Evolutionary conservation across 2,888 invertebrate species (phyloP).

Genomic region (Bimastos eiseni): DNA sequence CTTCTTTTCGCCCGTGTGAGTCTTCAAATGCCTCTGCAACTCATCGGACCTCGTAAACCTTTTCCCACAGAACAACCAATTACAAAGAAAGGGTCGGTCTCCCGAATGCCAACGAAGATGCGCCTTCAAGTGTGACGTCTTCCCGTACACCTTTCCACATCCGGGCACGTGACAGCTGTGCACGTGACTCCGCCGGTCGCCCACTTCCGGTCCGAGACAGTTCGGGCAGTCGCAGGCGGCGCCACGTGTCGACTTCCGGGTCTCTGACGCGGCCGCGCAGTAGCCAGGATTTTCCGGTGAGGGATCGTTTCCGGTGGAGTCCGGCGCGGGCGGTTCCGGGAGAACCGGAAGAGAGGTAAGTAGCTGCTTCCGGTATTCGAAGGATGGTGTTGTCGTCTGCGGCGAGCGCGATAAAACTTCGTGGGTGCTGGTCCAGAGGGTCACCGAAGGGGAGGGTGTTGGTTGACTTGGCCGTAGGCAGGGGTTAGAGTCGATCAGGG

Average conservation of each 20-base stretch:
- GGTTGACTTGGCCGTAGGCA: background rate
- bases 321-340: background rate
- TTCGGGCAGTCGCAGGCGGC: constrained; percentile 99
- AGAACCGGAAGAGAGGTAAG: background rate
- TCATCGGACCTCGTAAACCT: constrained; percentile 95
- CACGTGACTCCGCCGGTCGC: background rate
- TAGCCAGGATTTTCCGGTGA: background rate
- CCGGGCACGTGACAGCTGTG: constrained; percentile 26
- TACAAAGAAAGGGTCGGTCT: constrained; percentile 93
- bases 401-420: background rate
- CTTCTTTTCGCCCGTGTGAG: constrained; percentile 89
- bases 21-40: constrained; percentile 89
- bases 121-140: constrained; percentile 98
- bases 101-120: constrained; percentile 98
- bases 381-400: background rate
- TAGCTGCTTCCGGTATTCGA: background rate
- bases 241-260: constrained; percentile 66
- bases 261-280: background rate
- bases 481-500: background rate
- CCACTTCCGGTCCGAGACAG: constrained; percentile 75
- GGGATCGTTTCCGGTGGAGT: background rate
- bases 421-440: background rate
- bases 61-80: constrained; percentile 96
- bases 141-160: constrained; percentile 72
- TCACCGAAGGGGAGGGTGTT: background rate